Conservation (phyloP, 2,113 vertebrate species). For the Microtus oregoni region DNA sequence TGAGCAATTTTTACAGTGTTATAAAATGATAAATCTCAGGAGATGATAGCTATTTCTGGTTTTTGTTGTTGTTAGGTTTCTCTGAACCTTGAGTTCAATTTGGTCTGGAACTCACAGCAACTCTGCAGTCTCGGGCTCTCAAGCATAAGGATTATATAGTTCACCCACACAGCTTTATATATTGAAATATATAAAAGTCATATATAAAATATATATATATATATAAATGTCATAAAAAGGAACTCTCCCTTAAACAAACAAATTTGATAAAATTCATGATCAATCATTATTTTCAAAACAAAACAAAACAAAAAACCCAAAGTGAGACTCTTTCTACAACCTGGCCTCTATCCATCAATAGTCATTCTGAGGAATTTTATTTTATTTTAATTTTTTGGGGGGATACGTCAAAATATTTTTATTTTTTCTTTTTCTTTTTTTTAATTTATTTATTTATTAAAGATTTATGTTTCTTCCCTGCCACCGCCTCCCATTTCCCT, state of each 20-base stretch:
- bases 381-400: no score
- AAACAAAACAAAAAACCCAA: no score
- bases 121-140: background rate
- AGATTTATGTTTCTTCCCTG: no score
- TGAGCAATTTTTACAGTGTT: background rate
- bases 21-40: background rate
- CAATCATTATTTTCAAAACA: background rate
- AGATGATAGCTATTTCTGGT: background rate
- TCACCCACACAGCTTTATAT: background rate
- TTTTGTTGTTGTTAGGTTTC: background rate
- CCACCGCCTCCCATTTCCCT: no score
- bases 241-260: slow-evolving; percentile 37
- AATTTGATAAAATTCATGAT: slow-evolving; percentile 1
- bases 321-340: background rate
- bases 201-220: no score
- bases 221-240: slow-evolving; percentile 27
- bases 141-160: background rate
- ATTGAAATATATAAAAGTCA: background rate
- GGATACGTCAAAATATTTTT: no score
- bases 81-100: background rate
- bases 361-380: background rate
- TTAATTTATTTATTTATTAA: no score
- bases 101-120: background rate
- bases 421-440: no score
- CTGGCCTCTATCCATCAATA: background rate